Evolutionary conservation across 2,888 invertebrate genomes (phyloP), one percentile per base, ranked within the genome.

Genomic region (Ditula angustiorana): DNA sequence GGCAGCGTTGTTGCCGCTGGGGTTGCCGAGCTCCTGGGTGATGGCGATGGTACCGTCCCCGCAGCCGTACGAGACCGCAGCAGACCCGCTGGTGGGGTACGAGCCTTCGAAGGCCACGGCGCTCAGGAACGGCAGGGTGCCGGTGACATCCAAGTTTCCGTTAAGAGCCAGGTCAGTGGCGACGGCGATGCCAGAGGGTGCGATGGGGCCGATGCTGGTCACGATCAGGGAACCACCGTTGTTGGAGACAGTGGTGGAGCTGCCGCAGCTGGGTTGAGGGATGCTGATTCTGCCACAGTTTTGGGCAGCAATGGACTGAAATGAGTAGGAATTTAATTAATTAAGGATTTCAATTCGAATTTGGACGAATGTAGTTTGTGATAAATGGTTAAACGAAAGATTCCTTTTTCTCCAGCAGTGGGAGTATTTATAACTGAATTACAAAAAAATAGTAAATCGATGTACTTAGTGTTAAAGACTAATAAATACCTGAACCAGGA

Each of bases 91-190:
- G 10, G 80, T 74, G 2, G 78, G 74, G 16, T 82, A 50, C 2
- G 64, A 58, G 0, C 81, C 81, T 44, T 79, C 81, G 5, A 81
- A 66, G 37, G 76, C 77, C 0, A 82, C 81, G 11, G 82, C 76
- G 2, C 79, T 79, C 7, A 83, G 28, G 74, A 80, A 82, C 1
- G 83, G 83, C 24, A 83, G 21, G 10, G 85, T 77, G 4, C 83
- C 83, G 0, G 82, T 66, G 72, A 87, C 83, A 1, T 85, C 87
- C 21, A 87, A 65, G 35, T 84, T 77, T 47, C 87, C 87, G 21
- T 73, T 71, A 0, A 82, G 75, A 0, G 73, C 67, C 5, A 87
- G 60, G 23, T 85, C 85, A 24, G 86, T 83, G 0, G 74, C 64
- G 7, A 86, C 75, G 0, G 77, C 72, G 3, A 86, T 74, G 2